phyloP scores from a whole-genome alignment of 2,113 vertebrate species.

The Anoura caudifer region DNA sequence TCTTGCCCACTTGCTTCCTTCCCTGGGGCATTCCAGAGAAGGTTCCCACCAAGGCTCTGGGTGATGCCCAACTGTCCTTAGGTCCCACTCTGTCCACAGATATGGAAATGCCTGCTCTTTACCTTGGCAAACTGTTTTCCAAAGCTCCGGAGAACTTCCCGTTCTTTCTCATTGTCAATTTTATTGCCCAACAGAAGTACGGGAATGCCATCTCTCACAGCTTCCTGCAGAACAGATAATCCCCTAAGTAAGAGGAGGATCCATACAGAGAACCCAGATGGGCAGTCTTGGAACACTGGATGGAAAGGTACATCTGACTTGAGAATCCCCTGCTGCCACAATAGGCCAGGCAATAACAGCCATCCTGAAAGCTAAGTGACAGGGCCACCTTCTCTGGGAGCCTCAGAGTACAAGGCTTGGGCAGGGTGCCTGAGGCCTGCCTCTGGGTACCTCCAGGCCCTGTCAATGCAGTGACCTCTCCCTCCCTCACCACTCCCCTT shows the following conservation, averaged over 20 bases:
- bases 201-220: constrained; percentile 85
- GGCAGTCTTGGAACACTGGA: background rate
- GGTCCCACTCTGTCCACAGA: background rate
- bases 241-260: background rate
- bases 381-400: fast-evolving
- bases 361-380: background rate
- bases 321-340: background rate
- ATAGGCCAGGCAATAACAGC: fast-evolving
- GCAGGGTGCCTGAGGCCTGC: background rate
- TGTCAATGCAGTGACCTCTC: background rate
- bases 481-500: no score
- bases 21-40: background rate
- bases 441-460: no score
- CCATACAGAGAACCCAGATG: background rate
- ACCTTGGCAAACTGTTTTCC: constrained; percentile 90
- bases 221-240: constrained; percentile 82
- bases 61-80: background rate
- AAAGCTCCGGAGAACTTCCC: constrained; percentile 85
- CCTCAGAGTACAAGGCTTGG: background rate
- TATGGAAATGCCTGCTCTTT: background rate
- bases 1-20: background rate
- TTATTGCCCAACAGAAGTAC: constrained; percentile 93
- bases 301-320: background rate
- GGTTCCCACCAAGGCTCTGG: background rate
- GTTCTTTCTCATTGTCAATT: constrained; percentile 87